phyloP scores from a whole-genome alignment of 53 echinoderm and acorn worm genomes.

The Glandiceps talaboti region DNA sequence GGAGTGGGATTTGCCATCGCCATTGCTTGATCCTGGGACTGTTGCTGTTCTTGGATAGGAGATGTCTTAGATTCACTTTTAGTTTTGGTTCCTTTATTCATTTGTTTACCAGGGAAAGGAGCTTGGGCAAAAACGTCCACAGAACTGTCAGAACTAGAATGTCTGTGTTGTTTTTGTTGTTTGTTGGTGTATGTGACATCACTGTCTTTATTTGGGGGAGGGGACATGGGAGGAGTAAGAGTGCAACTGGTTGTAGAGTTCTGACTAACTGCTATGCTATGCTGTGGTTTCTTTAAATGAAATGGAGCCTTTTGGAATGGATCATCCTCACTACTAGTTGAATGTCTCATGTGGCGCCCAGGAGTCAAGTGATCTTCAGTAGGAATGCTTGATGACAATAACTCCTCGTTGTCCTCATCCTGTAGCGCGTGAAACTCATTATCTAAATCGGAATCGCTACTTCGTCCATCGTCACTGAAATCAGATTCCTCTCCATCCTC shows the following conservation, averaged over 20 bases:
- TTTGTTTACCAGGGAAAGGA: conserved; percentile 47
- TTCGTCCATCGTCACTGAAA: conserved; percentile 8
- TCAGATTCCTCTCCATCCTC: conserved; percentile 16
- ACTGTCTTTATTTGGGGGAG: conserved; percentile 46
- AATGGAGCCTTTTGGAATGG: conserved; percentile 79
- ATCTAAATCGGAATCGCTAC: conserved; percentile 1
- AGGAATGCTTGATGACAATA: background rate
- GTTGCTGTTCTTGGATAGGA: conserved; percentile 43
- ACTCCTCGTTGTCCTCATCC: background rate
- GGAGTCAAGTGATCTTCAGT: background rate
- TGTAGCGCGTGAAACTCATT: background rate
- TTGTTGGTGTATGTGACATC: conserved; percentile 50
- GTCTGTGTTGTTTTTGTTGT: conserved; percentile 23
- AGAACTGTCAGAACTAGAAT: conserved; percentile 72
- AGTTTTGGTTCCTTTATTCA: conserved; percentile 69
- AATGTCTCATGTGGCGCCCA: background rate
- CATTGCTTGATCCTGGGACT: conserved; percentile 72
- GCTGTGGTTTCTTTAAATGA: conserved; percentile 12
- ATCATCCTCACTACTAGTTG: conserved; percentile 51
- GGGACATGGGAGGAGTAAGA: conserved; percentile 92
- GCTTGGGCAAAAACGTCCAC: conserved; percentile 82
- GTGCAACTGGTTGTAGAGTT: conserved; percentile 59
- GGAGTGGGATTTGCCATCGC: conserved; percentile 77
- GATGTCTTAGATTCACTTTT: conserved; percentile 44
- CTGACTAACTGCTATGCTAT: conserved; percentile 28